Percentiles rank a stretch among this genome's conserved stretches.
Conservation (phyloP, 2,888 invertebrate genomes). For the Leptura quadrifasciata region DNA sequence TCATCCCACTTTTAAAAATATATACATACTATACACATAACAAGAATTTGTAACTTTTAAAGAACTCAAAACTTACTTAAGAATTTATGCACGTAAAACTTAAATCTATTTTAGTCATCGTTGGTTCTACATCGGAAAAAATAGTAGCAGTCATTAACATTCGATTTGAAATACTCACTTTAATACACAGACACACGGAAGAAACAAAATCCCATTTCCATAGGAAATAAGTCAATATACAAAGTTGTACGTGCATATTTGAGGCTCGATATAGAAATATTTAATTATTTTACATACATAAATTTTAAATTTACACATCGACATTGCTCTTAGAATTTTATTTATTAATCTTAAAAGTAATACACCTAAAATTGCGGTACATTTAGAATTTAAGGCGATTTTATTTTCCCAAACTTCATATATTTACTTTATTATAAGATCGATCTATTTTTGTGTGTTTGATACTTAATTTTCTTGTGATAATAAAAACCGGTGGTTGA, state of each 20-base stretch:
- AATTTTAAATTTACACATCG: slow-evolving; percentile 43
- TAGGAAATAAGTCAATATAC: slow-evolving; percentile 32
- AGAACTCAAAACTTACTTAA: slow-evolving; percentile 24
- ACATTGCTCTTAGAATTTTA: slow-evolving; percentile 44
- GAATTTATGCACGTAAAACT: slow-evolving; percentile 39
- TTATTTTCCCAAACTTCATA: slow-evolving; percentile 31
- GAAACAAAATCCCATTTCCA: slow-evolving; percentile 38
- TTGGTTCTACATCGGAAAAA: neutral
- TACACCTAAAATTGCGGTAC: slow-evolving; percentile 28
- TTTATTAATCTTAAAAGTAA: slow-evolving; percentile 35
- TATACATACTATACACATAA: slow-evolving; percentile 40
- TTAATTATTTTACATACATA: slow-evolving; percentile 27
- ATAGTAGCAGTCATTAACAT: neutral
- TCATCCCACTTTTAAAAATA: slow-evolving; percentile 37
- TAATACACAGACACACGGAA: neutral
- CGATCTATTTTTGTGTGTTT: slow-evolving; percentile 29
- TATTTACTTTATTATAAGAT: neutral
- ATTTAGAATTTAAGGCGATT: slow-evolving; percentile 45
- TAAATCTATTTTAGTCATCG: neutral
- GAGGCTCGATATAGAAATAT: slow-evolving; percentile 11
- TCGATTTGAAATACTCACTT: neutral
- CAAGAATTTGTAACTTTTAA: slow-evolving; percentile 16
- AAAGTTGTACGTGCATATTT: slow-evolving; percentile 41
- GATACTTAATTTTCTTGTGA: slow-evolving; percentile 3
- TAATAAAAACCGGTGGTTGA: slow-evolving; percentile 13